Percentiles rank a stretch among this genome's conserved stretches.
phyloP scores from a whole-genome alignment of 2,797 vertebrate genomes.

The Melanotaenia parkinsoni region DNA sequence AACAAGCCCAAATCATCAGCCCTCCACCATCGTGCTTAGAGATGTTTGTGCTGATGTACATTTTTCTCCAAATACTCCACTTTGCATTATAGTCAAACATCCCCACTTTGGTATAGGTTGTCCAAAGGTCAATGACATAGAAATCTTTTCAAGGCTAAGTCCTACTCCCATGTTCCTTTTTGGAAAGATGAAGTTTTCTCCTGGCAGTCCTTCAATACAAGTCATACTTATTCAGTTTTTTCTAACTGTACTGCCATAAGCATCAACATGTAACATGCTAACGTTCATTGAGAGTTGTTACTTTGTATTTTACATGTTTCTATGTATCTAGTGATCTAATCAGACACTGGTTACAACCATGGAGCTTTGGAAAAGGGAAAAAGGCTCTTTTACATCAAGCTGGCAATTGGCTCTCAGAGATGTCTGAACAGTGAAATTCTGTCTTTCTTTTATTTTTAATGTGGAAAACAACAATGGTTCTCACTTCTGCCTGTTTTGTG shows the following conservation, averaged over 20 bases:
- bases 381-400: not conserved
- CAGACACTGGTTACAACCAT: too few species aligned
- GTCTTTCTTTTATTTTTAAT: not conserved
- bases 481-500: not conserved
- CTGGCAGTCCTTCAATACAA: too few species aligned
- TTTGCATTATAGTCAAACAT: not conserved
- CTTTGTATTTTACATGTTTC: not conserved
- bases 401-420: not conserved
- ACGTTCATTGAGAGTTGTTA: not conserved
- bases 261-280: not conserved
- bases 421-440: not conserved
- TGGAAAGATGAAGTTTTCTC: too few species aligned
- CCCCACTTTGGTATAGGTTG: not conserved
- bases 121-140: not conserved
- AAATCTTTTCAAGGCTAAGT: not conserved
- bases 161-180: too few species aligned
- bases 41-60: not conserved
- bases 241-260: not conserved
- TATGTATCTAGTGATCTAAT: too few species aligned
- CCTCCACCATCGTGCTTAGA: not conserved
- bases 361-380: too few species aligned
- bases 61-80: not conserved
- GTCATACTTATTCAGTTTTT: too few species aligned
- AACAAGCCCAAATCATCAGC: not conserved
- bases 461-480: not conserved